Percentiles rank a stretch among this genome's conserved stretches.
phyloP scores from a whole-genome alignment of 2,113 vertebrate genomes.

The Cyphomyrus discorhynchus region DNA sequence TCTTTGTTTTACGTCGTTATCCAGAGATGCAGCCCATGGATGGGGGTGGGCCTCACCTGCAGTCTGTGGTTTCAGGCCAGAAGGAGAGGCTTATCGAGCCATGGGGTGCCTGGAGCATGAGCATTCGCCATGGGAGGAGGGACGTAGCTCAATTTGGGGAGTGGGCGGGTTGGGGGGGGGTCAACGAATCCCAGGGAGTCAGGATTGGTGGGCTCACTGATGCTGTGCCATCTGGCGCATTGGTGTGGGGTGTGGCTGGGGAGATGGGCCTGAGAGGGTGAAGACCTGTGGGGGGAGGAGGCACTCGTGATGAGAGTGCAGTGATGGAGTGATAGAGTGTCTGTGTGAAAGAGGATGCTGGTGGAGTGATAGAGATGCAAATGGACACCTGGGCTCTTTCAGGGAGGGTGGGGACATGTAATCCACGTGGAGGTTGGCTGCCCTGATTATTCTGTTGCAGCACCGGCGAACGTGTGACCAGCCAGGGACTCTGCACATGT shows the following conservation, averaged over 20 bases:
- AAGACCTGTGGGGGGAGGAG: too few relatives aligned
- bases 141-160: not conserved
- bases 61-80: not conserved
- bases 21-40: not conserved
- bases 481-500: not conserved
- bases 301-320: not conserved
- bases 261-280: not conserved
- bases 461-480: not conserved
- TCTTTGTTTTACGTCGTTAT: not conserved
- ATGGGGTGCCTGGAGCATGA: not conserved
- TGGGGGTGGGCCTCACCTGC: not conserved
- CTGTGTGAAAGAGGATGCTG: not conserved
- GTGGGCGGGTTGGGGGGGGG: not conserved
- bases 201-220: not conserved
- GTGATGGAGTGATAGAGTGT: not conserved
- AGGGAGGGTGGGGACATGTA: not conserved
- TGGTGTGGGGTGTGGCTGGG: not conserved
- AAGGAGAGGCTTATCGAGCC: not conserved
- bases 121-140: not conserved
- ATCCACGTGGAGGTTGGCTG: not conserved
- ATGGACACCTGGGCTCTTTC: not conserved
- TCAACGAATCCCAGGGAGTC: not conserved
- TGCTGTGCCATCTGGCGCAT: not conserved
- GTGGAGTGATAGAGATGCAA: slow-evolving; percentile 4
- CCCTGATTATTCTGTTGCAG: not conserved